A percentile compares a stretch with the other conserved stretches of the same genome.
Evolutionary conservation across 2,888 invertebrate genomes (phyloP).

Genomic region (Drosophila prolongata): DNA sequence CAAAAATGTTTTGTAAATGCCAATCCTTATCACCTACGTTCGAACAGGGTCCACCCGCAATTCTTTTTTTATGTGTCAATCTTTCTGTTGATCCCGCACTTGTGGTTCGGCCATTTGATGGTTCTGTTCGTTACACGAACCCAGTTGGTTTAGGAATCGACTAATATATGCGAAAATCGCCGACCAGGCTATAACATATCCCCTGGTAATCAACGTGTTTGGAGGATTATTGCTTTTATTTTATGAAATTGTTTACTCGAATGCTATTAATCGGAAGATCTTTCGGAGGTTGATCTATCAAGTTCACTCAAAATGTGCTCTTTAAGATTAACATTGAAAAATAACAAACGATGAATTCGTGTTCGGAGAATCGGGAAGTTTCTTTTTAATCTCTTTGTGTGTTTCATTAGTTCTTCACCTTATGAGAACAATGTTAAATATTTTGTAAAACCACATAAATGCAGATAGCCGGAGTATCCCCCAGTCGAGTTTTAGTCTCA

Average conservation of each 20-base stretch:
- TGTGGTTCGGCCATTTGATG: constrained; percentile 73
- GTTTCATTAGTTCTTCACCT: no score
- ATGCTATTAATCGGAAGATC: constrained; percentile 1
- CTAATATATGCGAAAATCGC: constrained; percentile 59
- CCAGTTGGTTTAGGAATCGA: constrained; percentile 67
- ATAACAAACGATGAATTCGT: not conserved
- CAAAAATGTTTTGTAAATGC: not conserved
- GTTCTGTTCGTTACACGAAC: constrained; percentile 73
- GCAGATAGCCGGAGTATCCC: constrained; percentile 9
- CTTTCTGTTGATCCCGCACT: constrained; percentile 70
- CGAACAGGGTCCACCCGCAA: constrained; percentile 41
- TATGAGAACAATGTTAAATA: no score
- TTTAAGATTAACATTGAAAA: not conserved
- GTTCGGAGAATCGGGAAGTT: no score
- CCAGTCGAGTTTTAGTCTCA: not conserved
- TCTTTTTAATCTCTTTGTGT: no score
- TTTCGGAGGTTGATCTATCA: not conserved
- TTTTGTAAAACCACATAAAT: no score
- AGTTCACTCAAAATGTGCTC: not conserved
- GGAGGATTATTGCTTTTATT: constrained; percentile 4
- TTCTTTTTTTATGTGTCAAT: constrained; percentile 55
- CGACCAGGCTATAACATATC: constrained; percentile 33
- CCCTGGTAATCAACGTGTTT: constrained; percentile 13
- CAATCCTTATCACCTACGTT: constrained; percentile 6
- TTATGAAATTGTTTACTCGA: not conserved